Evolutionary conservation across 2,888 invertebrate species (phyloP).

Genomic region (Hanleya hanleyi): DNA sequence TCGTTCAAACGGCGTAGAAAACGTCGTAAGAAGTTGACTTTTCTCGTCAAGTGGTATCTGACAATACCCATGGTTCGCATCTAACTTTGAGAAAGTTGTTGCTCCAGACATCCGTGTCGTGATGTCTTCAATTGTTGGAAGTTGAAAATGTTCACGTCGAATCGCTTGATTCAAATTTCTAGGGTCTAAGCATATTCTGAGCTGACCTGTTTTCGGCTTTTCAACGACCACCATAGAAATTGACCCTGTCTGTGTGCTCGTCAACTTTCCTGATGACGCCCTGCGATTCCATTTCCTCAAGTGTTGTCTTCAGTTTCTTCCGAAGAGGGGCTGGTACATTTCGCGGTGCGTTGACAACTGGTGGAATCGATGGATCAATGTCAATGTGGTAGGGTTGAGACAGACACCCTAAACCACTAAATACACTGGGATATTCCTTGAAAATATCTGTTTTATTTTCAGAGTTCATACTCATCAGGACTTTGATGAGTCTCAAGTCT

Average conservation of each 20-base stretch:
- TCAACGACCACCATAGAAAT: slow-evolving; percentile 12
- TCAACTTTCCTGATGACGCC: slow-evolving; percentile 12
- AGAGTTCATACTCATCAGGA: too few species aligned
- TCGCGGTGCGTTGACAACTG: too few species aligned
- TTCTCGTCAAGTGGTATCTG: not conserved
- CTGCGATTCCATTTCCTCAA: slow-evolving; percentile 8
- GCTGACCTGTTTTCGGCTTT: slow-evolving; percentile 4
- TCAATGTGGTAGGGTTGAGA: too few species aligned
- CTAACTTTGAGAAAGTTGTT: slow-evolving; percentile 20
- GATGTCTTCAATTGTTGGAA: slow-evolving; percentile 27
- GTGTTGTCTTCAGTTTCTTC: not conserved
- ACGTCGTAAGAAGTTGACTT: slow-evolving; percentile 4
- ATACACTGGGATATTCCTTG: too few species aligned
- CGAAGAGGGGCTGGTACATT: too few species aligned
- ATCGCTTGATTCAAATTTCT: slow-evolving; percentile 11
- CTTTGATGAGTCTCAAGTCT: too few species aligned
- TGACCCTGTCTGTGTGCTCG: slow-evolving; percentile 16
- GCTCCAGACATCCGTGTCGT: slow-evolving; percentile 9
- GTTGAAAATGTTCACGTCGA: slow-evolving; percentile 11
- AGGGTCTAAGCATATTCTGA: slow-evolving; percentile 16
- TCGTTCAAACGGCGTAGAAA: slow-evolving; percentile 22
- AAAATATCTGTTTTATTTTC: too few species aligned
- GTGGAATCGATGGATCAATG: too few species aligned
- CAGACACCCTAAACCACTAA: too few species aligned
- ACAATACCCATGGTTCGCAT: slow-evolving; percentile 3